Evolutionary conservation across 2,113 vertebrate genomes (phyloP).

Genomic region (Sebastes fasciatus): DNA sequence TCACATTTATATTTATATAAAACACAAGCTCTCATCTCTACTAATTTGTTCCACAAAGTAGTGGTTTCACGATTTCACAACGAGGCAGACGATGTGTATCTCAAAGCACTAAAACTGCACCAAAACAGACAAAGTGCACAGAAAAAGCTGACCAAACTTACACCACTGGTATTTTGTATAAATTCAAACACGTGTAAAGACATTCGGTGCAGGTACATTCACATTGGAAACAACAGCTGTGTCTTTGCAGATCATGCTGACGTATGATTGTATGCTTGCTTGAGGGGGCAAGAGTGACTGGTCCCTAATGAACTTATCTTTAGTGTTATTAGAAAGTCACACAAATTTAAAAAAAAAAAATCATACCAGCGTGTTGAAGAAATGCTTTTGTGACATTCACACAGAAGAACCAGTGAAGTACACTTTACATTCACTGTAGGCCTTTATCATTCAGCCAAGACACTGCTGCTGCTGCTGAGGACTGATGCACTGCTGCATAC

Average conservation of each 20-base stretch:
- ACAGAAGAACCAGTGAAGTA: slow-evolving; percentile 10
- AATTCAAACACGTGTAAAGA: slow-evolving; percentile 22
- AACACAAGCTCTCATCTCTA: slow-evolving; percentile 31
- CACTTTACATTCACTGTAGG: slow-evolving; percentile 20
- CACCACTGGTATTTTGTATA: slow-evolving; percentile 19
- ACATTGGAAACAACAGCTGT: slow-evolving; percentile 62
- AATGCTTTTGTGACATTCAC: not conserved
- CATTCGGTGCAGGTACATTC: slow-evolving; percentile 74
- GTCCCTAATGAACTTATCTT: slow-evolving; percentile 48
- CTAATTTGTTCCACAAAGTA: slow-evolving; percentile 48
- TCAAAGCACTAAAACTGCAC: slow-evolving; percentile 67
- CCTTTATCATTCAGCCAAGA: not conserved
- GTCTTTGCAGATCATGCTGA: slow-evolving; percentile 10
- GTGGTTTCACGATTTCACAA: slow-evolving; percentile 47
- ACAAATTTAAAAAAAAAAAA: not conserved
- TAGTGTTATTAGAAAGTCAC: slow-evolving; percentile 10
- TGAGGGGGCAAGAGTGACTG: slow-evolving; percentile 17
- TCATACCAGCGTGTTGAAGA: not conserved
- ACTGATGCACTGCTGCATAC: slow-evolving; percentile 16
- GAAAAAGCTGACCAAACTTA: slow-evolving; percentile 29
- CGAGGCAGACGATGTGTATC: slow-evolving; percentile 57
- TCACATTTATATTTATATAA: slow-evolving; percentile 60
- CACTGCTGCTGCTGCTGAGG: slow-evolving; percentile 2
- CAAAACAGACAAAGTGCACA: slow-evolving; percentile 53
- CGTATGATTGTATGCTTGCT: slow-evolving; percentile 28